Percentiles rank a stretch among this genome's conserved stretches.
phyloP scores from a whole-genome alignment of 2,113 vertebrate genomes.

The Ramphastos sulfuratus region DNA sequence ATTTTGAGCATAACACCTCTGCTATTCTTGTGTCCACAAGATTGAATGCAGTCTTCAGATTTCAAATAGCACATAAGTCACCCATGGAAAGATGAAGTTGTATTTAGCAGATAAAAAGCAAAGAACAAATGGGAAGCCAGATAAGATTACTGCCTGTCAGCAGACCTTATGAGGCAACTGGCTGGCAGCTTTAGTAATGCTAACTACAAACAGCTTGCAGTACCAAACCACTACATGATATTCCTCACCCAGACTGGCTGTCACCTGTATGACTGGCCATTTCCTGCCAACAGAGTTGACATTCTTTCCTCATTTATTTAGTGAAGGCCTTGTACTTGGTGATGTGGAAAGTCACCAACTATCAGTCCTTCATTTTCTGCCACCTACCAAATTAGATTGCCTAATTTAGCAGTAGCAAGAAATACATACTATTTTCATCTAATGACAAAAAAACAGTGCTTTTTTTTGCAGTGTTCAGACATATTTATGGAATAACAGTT shows the following conservation, averaged over 20 bases:
- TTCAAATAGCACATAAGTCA: slow-evolving; percentile 40
- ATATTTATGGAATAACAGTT: neutral
- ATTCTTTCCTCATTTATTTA: slow-evolving; percentile 47
- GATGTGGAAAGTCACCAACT: neutral
- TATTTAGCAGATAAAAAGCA: slow-evolving; percentile 58
- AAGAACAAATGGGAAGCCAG: slow-evolving; percentile 61
- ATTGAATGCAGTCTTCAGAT: slow-evolving; percentile 20
- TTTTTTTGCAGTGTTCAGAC: neutral
- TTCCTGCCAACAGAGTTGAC: slow-evolving; percentile 41
- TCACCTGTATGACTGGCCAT: slow-evolving; percentile 34
- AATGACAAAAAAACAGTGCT: neutral
- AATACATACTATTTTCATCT: neutral
- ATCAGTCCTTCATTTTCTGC: neutral
- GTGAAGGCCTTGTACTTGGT: neutral
- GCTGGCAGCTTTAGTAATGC: slow-evolving; percentile 49
- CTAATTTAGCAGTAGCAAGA: neutral
- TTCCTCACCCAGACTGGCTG: slow-evolving; percentile 36
- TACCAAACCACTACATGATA: slow-evolving; percentile 30
- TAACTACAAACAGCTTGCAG: slow-evolving; percentile 63
- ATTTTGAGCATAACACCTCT: slow-evolving; percentile 26
- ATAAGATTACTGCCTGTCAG: slow-evolving; percentile 70
- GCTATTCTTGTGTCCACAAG: neutral
- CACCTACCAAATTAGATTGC: neutral
- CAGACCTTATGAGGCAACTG: slow-evolving; percentile 47
- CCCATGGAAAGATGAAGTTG: neutral